Percentiles rank a stretch among this genome's conserved stretches.
Evolutionary conservation across 2,888 invertebrate genomes (phyloP).

Genomic region (Sesamia inferens): DNA sequence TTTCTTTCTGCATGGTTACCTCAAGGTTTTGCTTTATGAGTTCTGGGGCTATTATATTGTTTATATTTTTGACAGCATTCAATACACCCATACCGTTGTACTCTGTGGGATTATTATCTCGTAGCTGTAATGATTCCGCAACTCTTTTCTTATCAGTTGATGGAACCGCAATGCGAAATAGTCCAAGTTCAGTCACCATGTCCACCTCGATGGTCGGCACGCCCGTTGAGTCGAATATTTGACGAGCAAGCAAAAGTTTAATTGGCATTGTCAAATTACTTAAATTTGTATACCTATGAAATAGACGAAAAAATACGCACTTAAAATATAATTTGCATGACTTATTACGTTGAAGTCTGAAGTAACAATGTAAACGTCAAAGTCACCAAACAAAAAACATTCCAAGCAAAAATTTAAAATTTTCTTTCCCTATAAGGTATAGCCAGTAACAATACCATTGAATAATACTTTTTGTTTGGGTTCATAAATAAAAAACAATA

Average conservation of each 20-base stretch:
- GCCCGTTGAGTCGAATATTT: constrained; percentile 99
- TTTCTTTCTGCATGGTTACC: constrained; percentile 96
- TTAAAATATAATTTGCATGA: constrained; percentile 1
- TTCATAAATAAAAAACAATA: constrained; percentile 22
- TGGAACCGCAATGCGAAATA: constrained; percentile 98
- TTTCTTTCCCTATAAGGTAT: not conserved
- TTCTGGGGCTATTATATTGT: constrained; percentile 94
- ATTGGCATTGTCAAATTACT: constrained; percentile 93
- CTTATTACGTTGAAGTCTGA: not conserved
- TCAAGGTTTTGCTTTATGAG: constrained; percentile 94
- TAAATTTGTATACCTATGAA: constrained; percentile 12
- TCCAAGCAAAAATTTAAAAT: constrained; percentile 17
- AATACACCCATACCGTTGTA: constrained; percentile 98
- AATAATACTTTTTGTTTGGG: constrained; percentile 38
- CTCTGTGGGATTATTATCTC: constrained; percentile 95
- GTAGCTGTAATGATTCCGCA: constrained; percentile 98
- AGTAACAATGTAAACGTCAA: constrained; percentile 20
- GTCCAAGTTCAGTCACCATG: constrained; percentile 94
- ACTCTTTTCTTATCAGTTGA: constrained; percentile 98
- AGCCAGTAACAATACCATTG: constrained; percentile 22
- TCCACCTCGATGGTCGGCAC: constrained; percentile 99
- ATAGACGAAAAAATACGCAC: constrained; percentile 9
- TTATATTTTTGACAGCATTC: constrained; percentile 97
- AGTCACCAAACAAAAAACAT: not conserved
- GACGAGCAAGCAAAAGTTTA: constrained; percentile 96